phyloP scores from a whole-genome alignment of 2,113 vertebrate genomes.

The Todiramphus saurophagus region DNA sequence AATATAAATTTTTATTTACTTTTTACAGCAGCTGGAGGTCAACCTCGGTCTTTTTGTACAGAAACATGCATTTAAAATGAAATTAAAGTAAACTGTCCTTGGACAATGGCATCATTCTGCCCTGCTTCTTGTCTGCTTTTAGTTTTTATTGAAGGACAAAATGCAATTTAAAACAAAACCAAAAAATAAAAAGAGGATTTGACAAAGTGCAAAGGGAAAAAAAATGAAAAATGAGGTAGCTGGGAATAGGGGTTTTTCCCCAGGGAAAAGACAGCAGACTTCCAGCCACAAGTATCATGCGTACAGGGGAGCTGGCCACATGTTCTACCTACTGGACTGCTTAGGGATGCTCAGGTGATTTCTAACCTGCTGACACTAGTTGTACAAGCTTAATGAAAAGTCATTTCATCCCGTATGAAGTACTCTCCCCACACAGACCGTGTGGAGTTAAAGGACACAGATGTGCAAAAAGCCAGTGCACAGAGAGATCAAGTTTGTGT shows the following conservation, averaged over 20 bases:
- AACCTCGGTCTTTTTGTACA: slow-evolving; percentile 64
- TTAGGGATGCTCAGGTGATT: neutral
- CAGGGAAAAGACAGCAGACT: neutral
- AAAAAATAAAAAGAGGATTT: neutral
- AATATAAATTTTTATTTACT: slow-evolving; percentile 28
- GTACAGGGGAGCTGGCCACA: neutral
- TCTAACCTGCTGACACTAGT: neutral
- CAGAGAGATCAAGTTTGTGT: neutral
- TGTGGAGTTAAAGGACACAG: neutral
- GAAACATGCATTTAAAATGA: slow-evolving; percentile 57
- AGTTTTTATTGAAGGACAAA: slow-evolving; percentile 55
- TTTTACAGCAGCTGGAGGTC: slow-evolving; percentile 62
- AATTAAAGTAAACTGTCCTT: slow-evolving; percentile 60
- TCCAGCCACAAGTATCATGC: neutral
- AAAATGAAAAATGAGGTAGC: slow-evolving; percentile 52
- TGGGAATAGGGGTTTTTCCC: slow-evolving; percentile 32
- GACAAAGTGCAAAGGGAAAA: slow-evolving; percentile 44
- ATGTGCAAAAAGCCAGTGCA: neutral
- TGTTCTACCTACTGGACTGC: neutral
- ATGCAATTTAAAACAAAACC: neutral
- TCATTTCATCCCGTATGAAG: neutral
- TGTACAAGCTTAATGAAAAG: neutral
- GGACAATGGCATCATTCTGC: slow-evolving; percentile 48
- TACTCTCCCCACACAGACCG: neutral
- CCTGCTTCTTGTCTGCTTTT: slow-evolving; percentile 26